Conservation (phyloP, 2,113 vertebrate genomes). For the Pardalotus punctatus region DNA sequence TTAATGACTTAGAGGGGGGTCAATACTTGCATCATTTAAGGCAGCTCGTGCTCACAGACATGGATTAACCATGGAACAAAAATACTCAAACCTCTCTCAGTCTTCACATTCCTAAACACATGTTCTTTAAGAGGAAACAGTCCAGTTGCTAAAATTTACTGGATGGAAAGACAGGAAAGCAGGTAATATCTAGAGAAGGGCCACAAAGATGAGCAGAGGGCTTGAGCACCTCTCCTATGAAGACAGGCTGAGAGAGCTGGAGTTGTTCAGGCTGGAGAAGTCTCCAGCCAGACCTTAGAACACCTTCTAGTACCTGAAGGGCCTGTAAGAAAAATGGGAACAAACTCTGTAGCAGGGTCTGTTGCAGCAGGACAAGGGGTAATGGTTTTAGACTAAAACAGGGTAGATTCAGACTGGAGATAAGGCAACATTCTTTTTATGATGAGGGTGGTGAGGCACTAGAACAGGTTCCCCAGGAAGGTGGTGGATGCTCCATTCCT, state of each 20-base stretch:
- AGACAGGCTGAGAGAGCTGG: neutral
- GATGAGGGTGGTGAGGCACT: neutral
- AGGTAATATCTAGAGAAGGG: neutral
- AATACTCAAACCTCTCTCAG: neutral
- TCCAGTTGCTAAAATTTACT: neutral
- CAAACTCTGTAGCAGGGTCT: neutral
- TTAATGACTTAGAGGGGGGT: neutral
- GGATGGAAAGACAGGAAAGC: neutral
- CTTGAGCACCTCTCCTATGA: neutral
- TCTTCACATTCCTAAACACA: neutral
- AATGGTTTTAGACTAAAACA: neutral
- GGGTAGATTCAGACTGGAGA: neutral
- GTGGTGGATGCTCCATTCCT: neutral
- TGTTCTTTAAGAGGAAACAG: neutral
- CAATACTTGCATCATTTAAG: neutral
- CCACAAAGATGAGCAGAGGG: neutral
- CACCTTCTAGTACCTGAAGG: neutral
- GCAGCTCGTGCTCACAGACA: fast-evolving
- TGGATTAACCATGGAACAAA: neutral
- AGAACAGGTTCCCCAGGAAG: neutral
- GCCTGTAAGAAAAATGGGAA: neutral
- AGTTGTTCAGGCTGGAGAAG: neutral
- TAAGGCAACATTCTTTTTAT: neutral
- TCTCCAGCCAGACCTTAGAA: neutral
- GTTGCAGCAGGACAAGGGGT: fast-evolving